Base-by-base conservation (phyloP, 1,140 invertebrate species). In the Brachionus rubens region DNA sequence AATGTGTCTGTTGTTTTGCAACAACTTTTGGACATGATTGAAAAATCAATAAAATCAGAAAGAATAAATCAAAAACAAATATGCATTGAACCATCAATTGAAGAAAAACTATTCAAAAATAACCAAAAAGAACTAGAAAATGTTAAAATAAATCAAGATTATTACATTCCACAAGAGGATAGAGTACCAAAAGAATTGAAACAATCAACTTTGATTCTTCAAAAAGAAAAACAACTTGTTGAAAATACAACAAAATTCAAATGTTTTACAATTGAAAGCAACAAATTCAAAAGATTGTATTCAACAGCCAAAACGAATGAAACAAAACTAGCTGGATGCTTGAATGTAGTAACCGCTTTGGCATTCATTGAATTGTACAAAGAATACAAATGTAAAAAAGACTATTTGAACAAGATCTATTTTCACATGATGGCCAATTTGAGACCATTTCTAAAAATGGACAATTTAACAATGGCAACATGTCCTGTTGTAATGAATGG, bases 381-480 rank as follows among this genome's bases (percentile, higher is more conserved):
- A 36, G 28, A 59, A 59, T 59, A 19, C 36, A 59, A 59, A 59
- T 59, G 54, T 59, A 33, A 59, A 3, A 59, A 36, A 33, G 36
- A 59, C n/a, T 21, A 36, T 7, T 36, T 19, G 1, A 30, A 59
- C 19, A 36, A 33, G 16, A 59, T 59, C 19, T 59, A 59, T 36
- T 59, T 59, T 36, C 54, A 59, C 30, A 59, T 59, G 54, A 33
- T 59, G 54, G 54, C 54, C 33, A 59, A 59, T 24, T 21, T 59
- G 33, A 59, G 54, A 59, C 54, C 54, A 36, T 59, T 59, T 40
- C n/a, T 59, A 5, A 59, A 36, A 12, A 59, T 59, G 10, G 54
- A 59, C 54, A 59, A 59, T 36, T 59, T 59, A 33, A 59, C 54
- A 6, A 59, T 59, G 54, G 54, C 28, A 4, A 19, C 36, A 36